Evolutionary conservation across 2,113 vertebrate genomes (phyloP), one percentile per base, ranked within the genome.

Genomic region (Connochaetes taurinus): DNA sequence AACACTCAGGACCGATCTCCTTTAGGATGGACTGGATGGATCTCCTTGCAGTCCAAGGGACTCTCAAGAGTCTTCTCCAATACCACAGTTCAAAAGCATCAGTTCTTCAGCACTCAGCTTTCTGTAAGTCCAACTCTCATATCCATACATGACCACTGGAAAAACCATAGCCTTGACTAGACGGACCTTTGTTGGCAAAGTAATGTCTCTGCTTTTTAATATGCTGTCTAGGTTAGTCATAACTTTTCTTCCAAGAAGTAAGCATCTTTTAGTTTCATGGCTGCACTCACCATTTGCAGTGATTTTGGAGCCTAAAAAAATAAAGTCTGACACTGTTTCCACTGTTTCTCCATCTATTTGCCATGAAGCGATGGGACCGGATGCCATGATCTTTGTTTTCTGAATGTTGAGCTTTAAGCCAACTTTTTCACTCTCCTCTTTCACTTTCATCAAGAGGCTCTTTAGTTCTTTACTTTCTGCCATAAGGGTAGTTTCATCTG

Each of bases 81-180:
- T 6, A 62, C 2, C 17, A 36, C 17, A 21, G 8, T 71, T 71
- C 17, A 71, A 71, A 71, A 71, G n/a, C n/a, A 36, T 71, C n/a
- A 71, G 1, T 71, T 71, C n/a, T 71, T 71, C 4, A 0, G 17
- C 0, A 0, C n/a, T 71, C n/a, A 36, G n/a, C 17, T 71, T 71
- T 71, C 64, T 23, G 36, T 9, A 71, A 71, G n/a, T 71, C n/a
- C 64, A 36, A 36, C 64, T 71, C n/a, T 3, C 50, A 52, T 5
- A 52, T 52, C 50, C 50, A 52, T 33, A 64, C 60, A 64, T 33
- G 31, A 64, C 60, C 1, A 16, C 60, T 64, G 60, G 60, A 64
- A 64, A 64, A 64, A 64, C 60, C 31, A 64, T 16, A 64, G 60
- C 60, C 60, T 64, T 64, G 31, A 64, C 6, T 64, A 64, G 60